These are phyloP conservation scores for Hemiprocne comata DNA, from an alignment of 2,113 vertebrate genomes.

Conservation along the genomic window DNA sequence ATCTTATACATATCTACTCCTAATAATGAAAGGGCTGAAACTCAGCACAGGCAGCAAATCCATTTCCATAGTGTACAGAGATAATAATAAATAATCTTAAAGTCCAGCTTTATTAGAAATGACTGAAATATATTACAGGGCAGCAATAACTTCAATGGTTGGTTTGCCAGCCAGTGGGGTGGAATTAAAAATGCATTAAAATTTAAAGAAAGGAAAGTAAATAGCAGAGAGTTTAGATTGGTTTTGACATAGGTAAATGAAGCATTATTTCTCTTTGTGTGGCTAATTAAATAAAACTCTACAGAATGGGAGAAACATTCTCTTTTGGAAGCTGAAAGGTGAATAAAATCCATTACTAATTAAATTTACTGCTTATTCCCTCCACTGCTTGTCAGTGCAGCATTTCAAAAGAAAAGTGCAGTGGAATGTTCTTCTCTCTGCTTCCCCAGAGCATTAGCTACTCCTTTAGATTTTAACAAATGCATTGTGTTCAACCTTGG, in stretches of 20 bases:
- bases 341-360: conserved; percentile 51
- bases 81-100: conserved; percentile 71
- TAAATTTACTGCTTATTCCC: conserved; percentile 41
- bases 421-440: not conserved
- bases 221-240: conserved; percentile 66
- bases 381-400: not conserved
- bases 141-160: conserved; percentile 63
- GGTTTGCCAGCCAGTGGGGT: conserved; percentile 70
- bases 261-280: conserved; percentile 67
- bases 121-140: conserved; percentile 69
- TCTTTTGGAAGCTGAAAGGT: conserved; percentile 39
- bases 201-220: conserved; percentile 73
- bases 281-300: conserved; percentile 61
- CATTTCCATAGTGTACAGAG: conserved; percentile 37
- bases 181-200: conserved; percentile 78
- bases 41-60: conserved; percentile 20
- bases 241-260: conserved; percentile 74
- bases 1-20: not conserved
- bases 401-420: not conserved
- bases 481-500: not conserved
- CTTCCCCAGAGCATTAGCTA: not conserved
- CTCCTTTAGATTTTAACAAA: not conserved
- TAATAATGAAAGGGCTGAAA: conserved; percentile 27
- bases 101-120: conserved; percentile 70
- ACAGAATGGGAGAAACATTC: conserved; percentile 41